These are phyloP conservation scores for Menidia beryllina DNA, from an alignment of 2,113 vertebrate species.

Conservation along the genomic window DNA sequence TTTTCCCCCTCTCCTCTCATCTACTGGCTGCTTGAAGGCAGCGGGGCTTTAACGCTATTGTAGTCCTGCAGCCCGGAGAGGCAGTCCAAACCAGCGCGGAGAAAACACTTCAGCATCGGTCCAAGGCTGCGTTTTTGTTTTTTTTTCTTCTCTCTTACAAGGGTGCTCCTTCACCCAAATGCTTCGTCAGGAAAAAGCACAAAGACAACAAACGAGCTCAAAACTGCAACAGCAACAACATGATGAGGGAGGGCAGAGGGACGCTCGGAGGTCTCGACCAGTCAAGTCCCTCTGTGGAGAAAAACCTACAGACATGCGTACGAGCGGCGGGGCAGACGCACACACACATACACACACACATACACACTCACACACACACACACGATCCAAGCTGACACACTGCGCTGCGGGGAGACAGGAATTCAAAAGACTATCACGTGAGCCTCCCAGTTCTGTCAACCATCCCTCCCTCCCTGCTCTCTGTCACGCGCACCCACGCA, in stretches of 20 bases:
- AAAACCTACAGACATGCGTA: slow-evolving; percentile 40
- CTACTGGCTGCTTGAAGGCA: slow-evolving; percentile 31
- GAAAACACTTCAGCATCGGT: slow-evolving; percentile 25
- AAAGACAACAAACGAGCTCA: slow-evolving; percentile 50
- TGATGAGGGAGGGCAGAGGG: slow-evolving; percentile 67
- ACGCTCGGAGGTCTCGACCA: slow-evolving; percentile 58
- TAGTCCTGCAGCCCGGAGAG: slow-evolving; percentile 17
- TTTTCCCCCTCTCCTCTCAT: slow-evolving; percentile 14
- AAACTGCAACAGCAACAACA: slow-evolving; percentile 61
- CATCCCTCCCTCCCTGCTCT: slow-evolving; percentile 9
- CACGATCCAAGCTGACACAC: slow-evolving; percentile 58
- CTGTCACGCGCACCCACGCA: slow-evolving; percentile 17
- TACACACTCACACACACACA: too few species aligned
- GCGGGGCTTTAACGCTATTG: slow-evolving; percentile 20
- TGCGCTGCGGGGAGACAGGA: slow-evolving; percentile 83
- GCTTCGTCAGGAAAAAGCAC: slow-evolving; percentile 39
- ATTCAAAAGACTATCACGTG: slow-evolving; percentile 79
- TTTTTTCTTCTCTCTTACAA: slow-evolving; percentile 22
- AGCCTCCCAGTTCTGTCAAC: slow-evolving; percentile 80
- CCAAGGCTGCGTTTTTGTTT: slow-evolving; percentile 62
- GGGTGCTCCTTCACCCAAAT: slow-evolving; percentile 51
- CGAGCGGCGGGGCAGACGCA: slow-evolving; percentile 9
- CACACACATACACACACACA: too few species aligned
- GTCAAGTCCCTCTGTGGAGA: slow-evolving; percentile 31
- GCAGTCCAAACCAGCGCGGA: slow-evolving; percentile 29